Evolutionary conservation across 2,113 vertebrate species (phyloP).

Genomic region (Bufo gargarizans): DNA sequence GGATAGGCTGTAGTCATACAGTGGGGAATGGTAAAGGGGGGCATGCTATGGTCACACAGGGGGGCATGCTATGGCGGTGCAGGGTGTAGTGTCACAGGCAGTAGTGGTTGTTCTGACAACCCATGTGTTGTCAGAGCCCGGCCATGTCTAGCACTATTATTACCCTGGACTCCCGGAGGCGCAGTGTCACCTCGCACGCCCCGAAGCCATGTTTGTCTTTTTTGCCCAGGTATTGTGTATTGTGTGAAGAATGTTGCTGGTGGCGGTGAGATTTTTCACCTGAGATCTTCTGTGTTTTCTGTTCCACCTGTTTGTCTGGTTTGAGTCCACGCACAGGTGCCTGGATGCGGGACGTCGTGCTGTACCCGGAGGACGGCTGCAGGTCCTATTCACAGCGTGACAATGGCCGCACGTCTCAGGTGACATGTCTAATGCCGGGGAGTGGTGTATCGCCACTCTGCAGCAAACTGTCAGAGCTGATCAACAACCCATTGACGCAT

Average conservation of each 20-base stretch:
- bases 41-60: too few relatives aligned
- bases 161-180: background rate
- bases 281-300: background rate
- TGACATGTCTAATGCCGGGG: background rate
- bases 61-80: too few relatives aligned
- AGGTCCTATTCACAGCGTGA: background rate
- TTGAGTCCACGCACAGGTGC: slow-evolving; percentile 2
- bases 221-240: background rate
- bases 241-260: slow-evolving; percentile 26
- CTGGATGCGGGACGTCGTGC: background rate
- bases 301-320: slow-evolving; percentile 49
- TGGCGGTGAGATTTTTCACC: slow-evolving; percentile 28
- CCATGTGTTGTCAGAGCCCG: too few relatives aligned
- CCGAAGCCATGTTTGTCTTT: slow-evolving; percentile 11
- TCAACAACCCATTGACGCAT: too few relatives aligned
- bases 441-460: background rate
- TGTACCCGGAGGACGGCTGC: background rate
- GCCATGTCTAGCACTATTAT: too few relatives aligned
- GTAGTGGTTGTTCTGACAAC: too few relatives aligned
- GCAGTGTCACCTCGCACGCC: slow-evolving; percentile 1
- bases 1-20: too few relatives aligned
- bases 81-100: too few relatives aligned
- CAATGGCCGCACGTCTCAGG: background rate
- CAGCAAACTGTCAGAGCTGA: background rate
- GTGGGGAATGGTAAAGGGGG: too few relatives aligned